Conservation (phyloP, 1,140 invertebrate genomes). For the Megalonaias nervosa region DNA sequence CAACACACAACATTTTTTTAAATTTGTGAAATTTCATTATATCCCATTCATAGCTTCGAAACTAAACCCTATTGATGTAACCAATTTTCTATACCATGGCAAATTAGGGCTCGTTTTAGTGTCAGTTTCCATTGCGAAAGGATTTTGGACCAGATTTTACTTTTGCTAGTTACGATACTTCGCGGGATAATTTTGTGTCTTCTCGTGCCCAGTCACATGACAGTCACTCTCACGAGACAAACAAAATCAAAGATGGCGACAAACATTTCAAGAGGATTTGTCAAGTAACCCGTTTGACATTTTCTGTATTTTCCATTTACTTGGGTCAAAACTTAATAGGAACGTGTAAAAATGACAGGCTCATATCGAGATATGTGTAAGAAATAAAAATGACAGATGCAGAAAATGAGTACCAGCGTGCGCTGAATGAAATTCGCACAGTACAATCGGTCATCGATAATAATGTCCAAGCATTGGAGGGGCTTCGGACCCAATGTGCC, state of each 20-base stretch:
- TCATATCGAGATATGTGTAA: constrained; percentile 4
- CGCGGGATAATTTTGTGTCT: constrained; percentile 29
- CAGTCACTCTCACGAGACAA: constrained; percentile 27
- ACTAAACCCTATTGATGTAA: background rate
- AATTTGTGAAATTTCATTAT: too few species aligned
- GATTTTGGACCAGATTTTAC: background rate
- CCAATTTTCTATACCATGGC: constrained; percentile 40
- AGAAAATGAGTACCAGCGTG: constrained; percentile 63
- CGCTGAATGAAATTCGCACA: constrained; percentile 64
- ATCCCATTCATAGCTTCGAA: too few species aligned
- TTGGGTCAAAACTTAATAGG: background rate
- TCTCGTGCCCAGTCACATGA: constrained; percentile 35
- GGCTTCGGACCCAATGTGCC: constrained; percentile 91
- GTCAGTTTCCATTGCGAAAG: too few species aligned
- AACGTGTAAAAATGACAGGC: too few species aligned
- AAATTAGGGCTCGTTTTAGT: constrained; percentile 44
- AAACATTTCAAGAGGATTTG: background rate
- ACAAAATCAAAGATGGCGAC: constrained; percentile 37
- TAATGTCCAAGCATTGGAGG: constrained; percentile 91
- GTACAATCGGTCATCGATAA: constrained; percentile 96
- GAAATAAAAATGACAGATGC: constrained; percentile 53
- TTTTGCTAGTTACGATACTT: constrained; percentile 1
- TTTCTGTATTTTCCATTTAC: too few species aligned
- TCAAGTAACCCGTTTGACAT: background rate
- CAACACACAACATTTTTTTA: too few species aligned